Evolutionary conservation across 2,888 invertebrate species (phyloP).

Genomic region (Drosophila borborema): DNA sequence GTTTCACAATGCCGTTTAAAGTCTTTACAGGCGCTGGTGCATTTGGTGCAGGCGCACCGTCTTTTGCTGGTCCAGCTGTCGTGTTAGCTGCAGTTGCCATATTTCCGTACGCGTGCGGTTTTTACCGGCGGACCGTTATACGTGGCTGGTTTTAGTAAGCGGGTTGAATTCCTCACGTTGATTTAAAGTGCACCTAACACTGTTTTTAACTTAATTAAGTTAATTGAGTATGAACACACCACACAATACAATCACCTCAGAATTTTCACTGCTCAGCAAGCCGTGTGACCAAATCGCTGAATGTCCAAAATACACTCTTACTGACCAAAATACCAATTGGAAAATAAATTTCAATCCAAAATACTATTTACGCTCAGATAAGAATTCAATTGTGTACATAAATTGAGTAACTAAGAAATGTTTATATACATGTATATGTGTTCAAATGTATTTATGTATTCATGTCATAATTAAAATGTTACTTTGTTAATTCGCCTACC

Average conservation of each 20-base stretch:
- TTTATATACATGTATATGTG: constrained; percentile 6
- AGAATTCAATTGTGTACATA: constrained; percentile 8
- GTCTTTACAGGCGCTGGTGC: constrained; percentile 72
- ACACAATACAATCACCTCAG: constrained; percentile 63
- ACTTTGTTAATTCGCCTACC: constrained; percentile 17
- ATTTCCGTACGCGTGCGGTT: constrained; percentile 76
- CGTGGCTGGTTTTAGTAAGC: constrained; percentile 62
- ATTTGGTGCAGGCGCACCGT: constrained; percentile 62
- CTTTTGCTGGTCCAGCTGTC: constrained; percentile 81
- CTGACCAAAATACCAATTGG: constrained; percentile 19
- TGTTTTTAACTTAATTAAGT: constrained; percentile 73
- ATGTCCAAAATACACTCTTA: constrained; percentile 22
- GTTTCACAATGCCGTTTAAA: constrained; percentile 84
- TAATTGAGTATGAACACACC: constrained; percentile 74
- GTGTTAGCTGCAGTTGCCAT: constrained; percentile 79
- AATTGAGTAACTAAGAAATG: constrained; percentile 9
- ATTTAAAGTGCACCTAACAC: constrained; percentile 71
- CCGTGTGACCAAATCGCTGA: constrained; percentile 38
- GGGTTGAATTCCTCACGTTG: constrained; percentile 63
- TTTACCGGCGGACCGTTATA: constrained; percentile 69
- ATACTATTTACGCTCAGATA: constrained; percentile 19
- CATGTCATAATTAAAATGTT: constrained; percentile 20
- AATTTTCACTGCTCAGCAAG: constrained; percentile 60
- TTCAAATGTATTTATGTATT: constrained; percentile 2
- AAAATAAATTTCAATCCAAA: constrained; percentile 10